Base-by-base conservation (phyloP, 2,888 invertebrate genomes). In the Baronia brevicornis region DNA sequence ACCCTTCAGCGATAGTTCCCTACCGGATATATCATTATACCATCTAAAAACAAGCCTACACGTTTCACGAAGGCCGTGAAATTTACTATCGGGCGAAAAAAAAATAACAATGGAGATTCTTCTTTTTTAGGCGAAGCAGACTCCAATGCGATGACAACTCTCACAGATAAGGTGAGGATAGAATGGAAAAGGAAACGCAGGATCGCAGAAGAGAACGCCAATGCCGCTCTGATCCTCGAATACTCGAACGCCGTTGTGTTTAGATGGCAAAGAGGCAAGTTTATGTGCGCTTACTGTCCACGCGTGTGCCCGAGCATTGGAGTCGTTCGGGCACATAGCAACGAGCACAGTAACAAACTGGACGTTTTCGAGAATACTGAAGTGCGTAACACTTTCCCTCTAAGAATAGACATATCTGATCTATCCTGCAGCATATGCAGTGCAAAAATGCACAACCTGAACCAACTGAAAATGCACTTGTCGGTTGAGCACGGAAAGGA, bases 161-260 rank as follows among this genome's bases (percentile, higher is more conserved):
- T 35, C 17, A 36, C 30, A 28, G 29, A 28, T 19, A 31, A 36
- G 15, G 39, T 57, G 36, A 48, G 37, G 33, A 44, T 63, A 30
- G 44, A 56, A 39, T 72, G 67, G 69, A 74, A 57, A 50, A 55
- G 54, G 47, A 67, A 60, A 49, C 49, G 54, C 14, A 48, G 38
- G 21, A 27, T 60, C 13, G 33, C 36, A 4, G 64, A 61, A 36
- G 67, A 68, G 14, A 63, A 57, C 41, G 62, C 55, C 2, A 75
- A 77, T 39, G 75, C 75, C 5, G 65, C 67, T 29, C 40, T 60
- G 19, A 60, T 77, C 25, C 41, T 78, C 39, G 51, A 66, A 37
- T 35, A 65, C 49, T 77, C 73, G 0, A 78, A 75, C 36, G 72
- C 69, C 1, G 63, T 72, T 2, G 56, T 59, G 0, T 79, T 78